phyloP scores from a whole-genome alignment of 2,797 vertebrate genomes.

The Arnoldichthys spilopterus region DNA sequence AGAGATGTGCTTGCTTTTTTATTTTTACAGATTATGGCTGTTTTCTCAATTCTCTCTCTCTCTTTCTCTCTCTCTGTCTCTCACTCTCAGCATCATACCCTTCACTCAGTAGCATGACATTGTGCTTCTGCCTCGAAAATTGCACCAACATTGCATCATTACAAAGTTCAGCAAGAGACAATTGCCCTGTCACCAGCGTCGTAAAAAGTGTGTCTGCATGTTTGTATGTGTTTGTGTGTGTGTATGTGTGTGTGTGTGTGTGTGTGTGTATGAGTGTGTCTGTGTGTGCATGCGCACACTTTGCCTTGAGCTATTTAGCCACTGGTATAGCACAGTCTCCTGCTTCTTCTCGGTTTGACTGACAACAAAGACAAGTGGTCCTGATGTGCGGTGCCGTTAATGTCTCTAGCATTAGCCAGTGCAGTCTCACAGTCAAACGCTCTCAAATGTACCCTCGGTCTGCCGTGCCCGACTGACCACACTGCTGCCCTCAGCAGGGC shows the following conservation, averaged over 20 bases:
- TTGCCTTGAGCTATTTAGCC: background rate
- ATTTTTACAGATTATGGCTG: no score
- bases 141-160: slow-evolving; percentile 54
- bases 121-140: slow-evolving; percentile 39
- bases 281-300: background rate
- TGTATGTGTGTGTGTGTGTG: slow-evolving; percentile 23
- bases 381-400: slow-evolving; percentile 15
- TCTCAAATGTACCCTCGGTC: background rate
- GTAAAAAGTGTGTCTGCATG: slow-evolving; percentile 13
- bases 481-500: background rate
- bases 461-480: background rate
- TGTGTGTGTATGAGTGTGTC: slow-evolving; percentile 2
- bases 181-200: slow-evolving; percentile 16
- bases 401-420: slow-evolving; percentile 22
- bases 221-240: slow-evolving; percentile 22
- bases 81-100: slow-evolving; percentile 11
- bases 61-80: slow-evolving; percentile 9
- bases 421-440: slow-evolving; percentile 1
- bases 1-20: background rate
- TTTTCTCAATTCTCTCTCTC: background rate
- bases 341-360: slow-evolving; percentile 24
- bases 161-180: slow-evolving; percentile 40
- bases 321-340: background rate
- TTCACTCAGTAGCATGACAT: slow-evolving; percentile 43
- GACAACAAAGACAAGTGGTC: slow-evolving; percentile 33